Conservation (phyloP, 2,888 invertebrate genomes). For the Agrotis exclamationis region DNA sequence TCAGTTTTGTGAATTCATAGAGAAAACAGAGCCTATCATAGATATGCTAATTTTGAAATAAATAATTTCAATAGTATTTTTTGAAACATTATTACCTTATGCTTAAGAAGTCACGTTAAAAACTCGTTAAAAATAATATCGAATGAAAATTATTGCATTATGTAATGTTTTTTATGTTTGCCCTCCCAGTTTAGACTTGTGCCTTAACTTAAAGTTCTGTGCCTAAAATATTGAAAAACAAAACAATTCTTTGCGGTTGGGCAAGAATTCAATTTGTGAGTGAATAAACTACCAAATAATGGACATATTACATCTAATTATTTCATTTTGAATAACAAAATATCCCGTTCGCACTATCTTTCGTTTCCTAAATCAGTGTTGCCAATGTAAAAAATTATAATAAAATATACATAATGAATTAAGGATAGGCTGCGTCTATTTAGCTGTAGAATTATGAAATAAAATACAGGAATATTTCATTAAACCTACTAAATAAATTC, state of each 20-base stretch:
- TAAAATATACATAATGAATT: conserved; percentile 12
- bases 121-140: not conserved
- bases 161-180: not conserved
- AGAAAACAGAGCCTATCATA: not conserved
- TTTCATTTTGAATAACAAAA: conserved; percentile 44
- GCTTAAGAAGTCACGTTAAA: not conserved
- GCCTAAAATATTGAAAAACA: conserved; percentile 18
- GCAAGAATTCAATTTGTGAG: conserved; percentile 22
- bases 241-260: not conserved
- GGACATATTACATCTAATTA: conserved; percentile 34
- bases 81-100: not conserved
- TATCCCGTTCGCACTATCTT: conserved; percentile 40
- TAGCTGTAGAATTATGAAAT: conserved; percentile 44
- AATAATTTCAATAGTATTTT: not conserved
- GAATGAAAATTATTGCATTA: not conserved
- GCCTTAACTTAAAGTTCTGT: conserved; percentile 46
- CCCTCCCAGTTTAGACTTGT: conserved; percentile 31
- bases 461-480: conserved; percentile 28
- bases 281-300: conserved; percentile 21
- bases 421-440: conserved; percentile 56
- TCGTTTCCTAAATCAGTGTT: conserved; percentile 50
- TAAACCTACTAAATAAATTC: conserved; percentile 16
- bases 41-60: not conserved
- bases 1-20: not conserved
- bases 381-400: conserved; percentile 42